A percentile compares a stretch with the other conserved stretches of the same genome.
Conservation (phyloP, 2,888 invertebrate genomes). For the Anodontia alba region DNA sequence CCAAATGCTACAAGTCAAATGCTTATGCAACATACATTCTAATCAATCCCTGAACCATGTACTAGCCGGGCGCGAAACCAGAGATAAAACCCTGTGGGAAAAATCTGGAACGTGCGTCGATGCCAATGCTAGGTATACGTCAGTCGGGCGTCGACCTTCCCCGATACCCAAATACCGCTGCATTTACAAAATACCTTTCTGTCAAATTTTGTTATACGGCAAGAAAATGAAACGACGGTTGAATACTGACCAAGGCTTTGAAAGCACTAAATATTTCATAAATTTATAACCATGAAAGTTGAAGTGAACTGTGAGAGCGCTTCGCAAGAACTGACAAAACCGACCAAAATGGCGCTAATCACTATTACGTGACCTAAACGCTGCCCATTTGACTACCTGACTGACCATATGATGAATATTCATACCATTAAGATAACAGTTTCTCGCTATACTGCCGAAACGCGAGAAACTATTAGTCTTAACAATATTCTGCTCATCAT, state of each 20-base stretch:
- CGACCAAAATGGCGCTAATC: conserved; percentile 1
- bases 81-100: conserved; percentile 11
- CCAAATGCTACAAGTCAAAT: too few relatives aligned
- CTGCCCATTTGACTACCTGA: not conserved
- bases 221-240: not conserved
- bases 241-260: not conserved
- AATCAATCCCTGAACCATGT: too few relatives aligned
- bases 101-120: conserved; percentile 3
- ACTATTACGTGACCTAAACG: not conserved
- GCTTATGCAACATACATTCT: too few relatives aligned
- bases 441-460: conserved; percentile 9
- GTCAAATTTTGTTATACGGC: not conserved
- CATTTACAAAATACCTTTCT: too few relatives aligned
- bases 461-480: conserved; percentile 13
- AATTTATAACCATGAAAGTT: not conserved
- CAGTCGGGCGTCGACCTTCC: not conserved
- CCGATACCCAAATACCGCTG: not conserved
- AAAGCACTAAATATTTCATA: not conserved
- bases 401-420: not conserved
- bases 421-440: conserved; percentile 6
- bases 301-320: not conserved
- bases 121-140: not conserved
- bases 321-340: too few relatives aligned
- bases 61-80: too few relatives aligned
- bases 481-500: not conserved